Percentiles rank a stretch among this genome's conserved stretches.
phyloP scores from a whole-genome alignment of 1,140 invertebrate species.

The Orchestia grillus region DNA sequence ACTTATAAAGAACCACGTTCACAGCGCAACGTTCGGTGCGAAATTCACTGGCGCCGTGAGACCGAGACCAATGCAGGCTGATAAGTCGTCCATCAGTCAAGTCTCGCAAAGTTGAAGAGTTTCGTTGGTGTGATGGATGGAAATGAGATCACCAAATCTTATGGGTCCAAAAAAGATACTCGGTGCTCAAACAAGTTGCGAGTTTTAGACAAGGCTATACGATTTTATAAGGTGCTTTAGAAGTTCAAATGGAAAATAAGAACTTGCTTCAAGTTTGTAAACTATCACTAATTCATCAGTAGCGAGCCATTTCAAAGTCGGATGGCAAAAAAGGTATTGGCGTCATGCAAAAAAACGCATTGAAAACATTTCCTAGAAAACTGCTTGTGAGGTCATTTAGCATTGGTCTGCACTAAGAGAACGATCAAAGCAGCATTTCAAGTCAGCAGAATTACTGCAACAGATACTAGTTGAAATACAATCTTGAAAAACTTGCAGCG shows the following conservation, averaged over 20 bases:
- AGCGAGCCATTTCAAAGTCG: background rate
- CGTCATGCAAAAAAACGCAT: background rate
- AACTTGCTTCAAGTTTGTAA: background rate
- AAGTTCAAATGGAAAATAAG: background rate
- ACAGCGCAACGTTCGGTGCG: background rate
- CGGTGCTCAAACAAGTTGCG: background rate
- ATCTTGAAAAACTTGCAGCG: background rate
- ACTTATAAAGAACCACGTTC: background rate
- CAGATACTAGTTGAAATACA: background rate
- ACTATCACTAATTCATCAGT: background rate
- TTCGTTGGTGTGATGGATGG: background rate
- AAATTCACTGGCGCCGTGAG: background rate
- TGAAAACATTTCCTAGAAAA: background rate
- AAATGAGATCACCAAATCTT: background rate
- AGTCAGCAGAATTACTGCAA: no score
- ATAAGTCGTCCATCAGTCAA: constrained; percentile 7
- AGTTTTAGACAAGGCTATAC: background rate
- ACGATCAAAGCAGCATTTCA: no score
- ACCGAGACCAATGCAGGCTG: background rate
- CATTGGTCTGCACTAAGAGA: no score
- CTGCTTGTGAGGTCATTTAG: background rate
- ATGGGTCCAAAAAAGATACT: background rate
- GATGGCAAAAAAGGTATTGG: background rate
- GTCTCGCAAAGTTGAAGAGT: background rate
- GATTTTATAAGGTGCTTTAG: background rate